Conservation (phyloP, 2,888 invertebrate species). For the Pristionchus maxplancki region DNA sequence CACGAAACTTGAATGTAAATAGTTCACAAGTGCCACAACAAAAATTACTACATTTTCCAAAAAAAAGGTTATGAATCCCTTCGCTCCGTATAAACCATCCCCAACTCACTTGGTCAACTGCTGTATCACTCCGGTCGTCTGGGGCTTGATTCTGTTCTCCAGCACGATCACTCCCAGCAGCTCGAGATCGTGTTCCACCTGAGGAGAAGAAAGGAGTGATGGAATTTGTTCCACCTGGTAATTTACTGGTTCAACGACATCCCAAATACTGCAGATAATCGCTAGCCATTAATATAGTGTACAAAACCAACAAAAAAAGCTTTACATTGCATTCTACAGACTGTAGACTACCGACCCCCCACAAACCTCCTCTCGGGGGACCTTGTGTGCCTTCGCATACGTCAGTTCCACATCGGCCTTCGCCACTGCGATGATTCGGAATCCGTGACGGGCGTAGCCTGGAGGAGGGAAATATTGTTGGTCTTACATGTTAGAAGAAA, state of each 20-base stretch:
- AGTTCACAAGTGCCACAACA: background rate
- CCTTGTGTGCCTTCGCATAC: conserved; percentile 75
- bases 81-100: too few relatives aligned
- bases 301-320: background rate
- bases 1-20: background rate
- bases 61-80: too few relatives aligned
- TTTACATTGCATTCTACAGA: too few relatives aligned
- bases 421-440: conserved; percentile 81
- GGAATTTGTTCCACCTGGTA: background rate
- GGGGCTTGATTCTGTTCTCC: conserved; percentile 88
- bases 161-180: conserved; percentile 90
- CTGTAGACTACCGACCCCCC: too few relatives aligned
- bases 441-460: conserved; percentile 79
- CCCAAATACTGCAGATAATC: too few relatives aligned
- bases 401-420: conserved; percentile 78
- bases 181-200: conserved; percentile 82
- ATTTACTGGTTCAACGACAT: background rate
- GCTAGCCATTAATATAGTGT: too few relatives aligned
- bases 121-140: conserved; percentile 79
- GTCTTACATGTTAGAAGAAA: too few relatives aligned
- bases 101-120: conserved; percentile 68
- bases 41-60: too few relatives aligned
- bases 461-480: background rate
- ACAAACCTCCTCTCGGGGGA: conserved; percentile 58
- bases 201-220: background rate